These are phyloP conservation scores for Zapornia atra DNA, from an alignment of 2,113 vertebrate species.

Conservation along the genomic window DNA sequence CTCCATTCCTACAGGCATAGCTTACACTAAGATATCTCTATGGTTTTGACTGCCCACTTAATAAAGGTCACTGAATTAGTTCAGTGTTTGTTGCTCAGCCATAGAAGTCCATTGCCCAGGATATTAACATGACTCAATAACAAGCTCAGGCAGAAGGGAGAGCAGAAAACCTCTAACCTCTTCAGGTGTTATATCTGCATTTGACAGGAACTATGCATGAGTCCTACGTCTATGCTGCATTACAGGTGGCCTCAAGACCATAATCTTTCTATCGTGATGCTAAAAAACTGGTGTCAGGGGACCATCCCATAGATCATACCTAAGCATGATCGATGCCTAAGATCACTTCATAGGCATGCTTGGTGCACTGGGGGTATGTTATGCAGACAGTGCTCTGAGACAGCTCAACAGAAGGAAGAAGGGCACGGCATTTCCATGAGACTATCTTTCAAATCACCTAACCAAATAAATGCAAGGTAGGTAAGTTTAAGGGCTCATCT, in stretches of 20 bases:
- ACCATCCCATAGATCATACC: neutral
- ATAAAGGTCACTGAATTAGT: neutral
- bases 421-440: neutral
- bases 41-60: neutral
- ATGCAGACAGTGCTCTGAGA: neutral
- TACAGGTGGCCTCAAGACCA: neutral
- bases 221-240: neutral
- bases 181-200: neutral
- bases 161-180: neutral
- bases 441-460: neutral
- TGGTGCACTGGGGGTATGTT: neutral
- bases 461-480: neutral
- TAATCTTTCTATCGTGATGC: fast-evolving
- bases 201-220: neutral
- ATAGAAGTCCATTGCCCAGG: neutral
- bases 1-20: neutral
- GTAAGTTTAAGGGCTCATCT: neutral
- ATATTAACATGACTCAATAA: neutral
- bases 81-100: neutral
- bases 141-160: neutral
- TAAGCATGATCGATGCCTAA: neutral
- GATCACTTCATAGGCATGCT: neutral
- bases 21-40: neutral
- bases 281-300: neutral
- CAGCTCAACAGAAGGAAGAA: neutral